Evolutionary conservation across 2,797 vertebrate genomes (phyloP), one percentile per base, ranked within the genome.

Genomic region (Muscicapa comitata): DNA sequence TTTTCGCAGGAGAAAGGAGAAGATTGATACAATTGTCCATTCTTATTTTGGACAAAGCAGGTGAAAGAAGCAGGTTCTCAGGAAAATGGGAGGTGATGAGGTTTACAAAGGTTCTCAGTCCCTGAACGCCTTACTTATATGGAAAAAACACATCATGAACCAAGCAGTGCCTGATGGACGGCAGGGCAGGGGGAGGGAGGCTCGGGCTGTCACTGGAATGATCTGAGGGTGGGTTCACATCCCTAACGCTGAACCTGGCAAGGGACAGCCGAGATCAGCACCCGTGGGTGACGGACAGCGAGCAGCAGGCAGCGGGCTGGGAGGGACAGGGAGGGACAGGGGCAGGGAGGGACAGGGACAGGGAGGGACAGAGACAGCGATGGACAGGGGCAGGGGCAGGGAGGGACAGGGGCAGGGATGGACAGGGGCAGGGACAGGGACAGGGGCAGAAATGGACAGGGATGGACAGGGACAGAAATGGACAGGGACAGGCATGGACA

Each of bases 281-380:
- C 57, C 43, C 4, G 1, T 2, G 10, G 50, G 43, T 0, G 0
- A 28, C 8, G 17, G 50, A n/a, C 29, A 43, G 43, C 0, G 1
- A 31, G 25, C 25, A 13, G 76, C 9, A 13, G 55, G 47, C 38
- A 68, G 33, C 2, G 2, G 54, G 20, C 68, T 20, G 45, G 25
- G 37, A 21, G 18, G 58, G 47, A 42, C 24, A 21, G 57, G 3
- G 4, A 37, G 18, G 10, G 48, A 21, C 17, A 23, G 4, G 25
- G 33, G 1, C 16, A 68, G 6, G 17, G 65, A 37, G 21, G 50
- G 51, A 31, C 25, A 26, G 15, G 23, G 4, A 13, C 5, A 50
- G 18, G 23, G 28, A 16, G 11, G 17, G 72, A 33, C 24, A 62
- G 24, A 7, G 50, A 25, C 10, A 7, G 7, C 31, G 26, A 40